Conservation (phyloP, 2,113 vertebrate species). For the Proterorhinus semilunaris region DNA sequence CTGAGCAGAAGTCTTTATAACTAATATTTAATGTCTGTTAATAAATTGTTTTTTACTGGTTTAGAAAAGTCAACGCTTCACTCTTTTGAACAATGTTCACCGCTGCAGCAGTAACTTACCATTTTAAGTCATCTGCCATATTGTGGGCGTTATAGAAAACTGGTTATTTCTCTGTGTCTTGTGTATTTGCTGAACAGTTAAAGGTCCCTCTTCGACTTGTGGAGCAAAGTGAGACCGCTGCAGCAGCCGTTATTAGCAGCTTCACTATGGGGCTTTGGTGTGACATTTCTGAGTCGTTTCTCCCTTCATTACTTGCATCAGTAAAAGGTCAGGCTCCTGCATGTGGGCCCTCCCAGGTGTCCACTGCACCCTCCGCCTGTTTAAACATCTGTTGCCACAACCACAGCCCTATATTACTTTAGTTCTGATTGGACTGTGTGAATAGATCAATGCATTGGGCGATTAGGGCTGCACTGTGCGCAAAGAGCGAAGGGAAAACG, state of each 20-base stretch:
- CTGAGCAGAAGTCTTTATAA: no score
- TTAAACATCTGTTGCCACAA: slow-evolving; percentile 25
- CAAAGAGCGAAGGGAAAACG: no score
- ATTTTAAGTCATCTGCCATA: background rate
- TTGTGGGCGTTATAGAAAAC: background rate
- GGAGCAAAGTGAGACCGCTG: slow-evolving; percentile 1
- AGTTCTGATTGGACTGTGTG: slow-evolving; percentile 17
- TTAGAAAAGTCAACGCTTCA: no score
- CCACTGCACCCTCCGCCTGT: slow-evolving; percentile 1
- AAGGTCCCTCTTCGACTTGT: slow-evolving; percentile 12
- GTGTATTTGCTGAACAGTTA: slow-evolving; percentile 8
- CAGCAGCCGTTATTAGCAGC: slow-evolving; percentile 32
- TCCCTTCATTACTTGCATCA: slow-evolving; percentile 47
- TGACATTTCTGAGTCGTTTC: slow-evolving; percentile 49
- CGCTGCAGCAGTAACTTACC: no score
- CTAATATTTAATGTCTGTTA: no score
- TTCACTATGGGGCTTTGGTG: slow-evolving; percentile 34
- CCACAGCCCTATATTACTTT: slow-evolving; percentile 16
- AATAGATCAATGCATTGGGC: background rate
- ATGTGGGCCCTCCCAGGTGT: slow-evolving; percentile 37
- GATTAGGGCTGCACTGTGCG: background rate
- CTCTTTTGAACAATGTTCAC: background rate
- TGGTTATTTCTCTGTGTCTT: slow-evolving; percentile 2
- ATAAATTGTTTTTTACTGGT: background rate
- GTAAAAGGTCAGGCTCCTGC: slow-evolving; percentile 58